Evolutionary conservation across 2,888 invertebrate species (phyloP).

Genomic region (Omphaloscelis lunosa): DNA sequence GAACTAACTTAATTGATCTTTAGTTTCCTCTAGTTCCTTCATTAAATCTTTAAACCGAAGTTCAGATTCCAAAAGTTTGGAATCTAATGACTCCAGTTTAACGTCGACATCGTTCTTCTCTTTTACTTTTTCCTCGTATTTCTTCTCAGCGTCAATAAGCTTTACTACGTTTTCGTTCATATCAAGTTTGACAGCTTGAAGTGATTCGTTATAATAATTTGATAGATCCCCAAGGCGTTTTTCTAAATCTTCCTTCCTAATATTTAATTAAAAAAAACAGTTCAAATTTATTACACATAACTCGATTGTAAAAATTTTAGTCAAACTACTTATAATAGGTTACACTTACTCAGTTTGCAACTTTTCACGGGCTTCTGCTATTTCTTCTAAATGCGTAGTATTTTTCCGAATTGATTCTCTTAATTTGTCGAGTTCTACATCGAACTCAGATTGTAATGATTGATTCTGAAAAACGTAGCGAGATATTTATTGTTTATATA

Average conservation of each 20-base stretch:
- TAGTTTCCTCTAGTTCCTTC: slow-evolving; percentile 71
- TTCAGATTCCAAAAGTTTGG: slow-evolving; percentile 77
- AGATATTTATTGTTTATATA: background rate
- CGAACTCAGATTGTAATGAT: slow-evolving; percentile 79
- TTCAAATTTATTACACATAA: background rate
- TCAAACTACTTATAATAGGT: background rate
- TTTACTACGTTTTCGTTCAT: slow-evolving; percentile 74
- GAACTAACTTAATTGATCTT: slow-evolving; percentile 58
- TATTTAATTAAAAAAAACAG: background rate
- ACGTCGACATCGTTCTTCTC: slow-evolving; percentile 74
- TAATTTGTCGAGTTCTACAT: slow-evolving; percentile 80
- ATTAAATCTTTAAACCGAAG: slow-evolving; percentile 70
- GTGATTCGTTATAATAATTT: slow-evolving; percentile 78
- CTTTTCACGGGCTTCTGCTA: slow-evolving; percentile 81
- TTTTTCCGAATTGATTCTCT: slow-evolving; percentile 82
- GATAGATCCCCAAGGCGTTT: slow-evolving; percentile 79
- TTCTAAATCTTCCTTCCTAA: slow-evolving; percentile 85
- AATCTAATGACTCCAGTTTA: slow-evolving; percentile 74
- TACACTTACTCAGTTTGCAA: slow-evolving; percentile 82
- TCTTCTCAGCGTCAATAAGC: slow-evolving; percentile 80
- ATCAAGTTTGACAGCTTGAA: slow-evolving; percentile 77
- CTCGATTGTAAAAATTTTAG: background rate
- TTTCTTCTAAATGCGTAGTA: slow-evolving; percentile 81
- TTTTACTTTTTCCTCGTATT: slow-evolving; percentile 75
- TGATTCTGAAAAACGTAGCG: slow-evolving; percentile 75